Evolutionary conservation across 2,888 invertebrate genomes (phyloP).

Genomic region (Pegoplata infirma): DNA sequence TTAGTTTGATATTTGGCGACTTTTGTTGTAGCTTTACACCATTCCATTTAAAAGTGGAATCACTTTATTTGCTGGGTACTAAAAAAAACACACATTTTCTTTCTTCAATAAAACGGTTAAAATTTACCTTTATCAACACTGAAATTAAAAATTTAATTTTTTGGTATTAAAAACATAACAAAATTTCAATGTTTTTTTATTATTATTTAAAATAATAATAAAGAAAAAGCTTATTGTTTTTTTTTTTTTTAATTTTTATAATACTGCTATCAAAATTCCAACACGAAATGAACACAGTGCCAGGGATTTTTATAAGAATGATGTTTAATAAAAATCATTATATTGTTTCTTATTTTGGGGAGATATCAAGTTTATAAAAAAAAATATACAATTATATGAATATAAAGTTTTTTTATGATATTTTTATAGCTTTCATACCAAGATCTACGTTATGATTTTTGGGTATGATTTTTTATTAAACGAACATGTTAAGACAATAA

Average conservation of each 20-base stretch:
- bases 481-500: not conserved
- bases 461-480: not conserved
- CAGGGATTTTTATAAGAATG: conserved; percentile 3
- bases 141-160: not conserved
- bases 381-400: conserved; percentile 35
- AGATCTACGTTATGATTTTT: not conserved
- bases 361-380: conserved; percentile 7
- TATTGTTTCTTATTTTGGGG: conserved; percentile 14
- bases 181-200: not conserved
- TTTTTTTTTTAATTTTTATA: too few species aligned
- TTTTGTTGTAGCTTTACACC: too few species aligned
- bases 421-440: not conserved
- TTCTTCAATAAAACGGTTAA: too few species aligned
- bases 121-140: not conserved
- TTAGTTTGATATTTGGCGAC: too few species aligned
- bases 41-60: too few species aligned
- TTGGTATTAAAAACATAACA: not conserved
- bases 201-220: conserved; percentile 25
- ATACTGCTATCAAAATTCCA: conserved; percentile 64
- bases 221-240: conserved; percentile 60
- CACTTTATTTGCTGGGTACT: too few species aligned
- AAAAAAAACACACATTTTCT: too few species aligned
- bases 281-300: conserved; percentile 53
- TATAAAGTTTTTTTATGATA: not conserved
- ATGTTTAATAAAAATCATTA: not conserved